Conservation (phyloP, 64 coral and sea anemone genomes). For the Cladopsammia gracilis region DNA sequence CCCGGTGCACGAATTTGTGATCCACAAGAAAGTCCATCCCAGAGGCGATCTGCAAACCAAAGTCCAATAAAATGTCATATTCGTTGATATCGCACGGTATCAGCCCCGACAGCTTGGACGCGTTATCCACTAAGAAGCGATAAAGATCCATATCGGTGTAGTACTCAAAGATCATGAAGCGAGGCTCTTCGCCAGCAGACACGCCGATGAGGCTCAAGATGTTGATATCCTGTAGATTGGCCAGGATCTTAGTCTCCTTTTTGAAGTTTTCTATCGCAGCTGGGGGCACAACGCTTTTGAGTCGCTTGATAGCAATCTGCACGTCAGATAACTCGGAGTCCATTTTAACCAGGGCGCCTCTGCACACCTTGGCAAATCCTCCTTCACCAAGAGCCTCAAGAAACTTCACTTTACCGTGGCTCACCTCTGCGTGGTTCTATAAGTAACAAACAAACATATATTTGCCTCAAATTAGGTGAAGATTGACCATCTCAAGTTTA, state of each 20-base stretch:
- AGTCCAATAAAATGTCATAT: slow-evolving; percentile 80
- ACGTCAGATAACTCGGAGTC: slow-evolving; percentile 79
- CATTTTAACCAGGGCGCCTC: slow-evolving; percentile 74
- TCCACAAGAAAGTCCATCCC: slow-evolving; percentile 94
- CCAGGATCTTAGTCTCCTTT: slow-evolving; percentile 73
- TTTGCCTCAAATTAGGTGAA: not conserved
- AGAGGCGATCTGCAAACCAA: slow-evolving; percentile 90
- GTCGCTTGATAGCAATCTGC: slow-evolving; percentile 83
- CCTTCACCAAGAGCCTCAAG: slow-evolving; percentile 88
- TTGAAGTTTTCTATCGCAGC: slow-evolving; percentile 84
- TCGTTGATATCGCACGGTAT: slow-evolving; percentile 39
- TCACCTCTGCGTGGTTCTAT: slow-evolving; percentile 71
- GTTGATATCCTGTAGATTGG: slow-evolving; percentile 90
- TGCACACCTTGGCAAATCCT: slow-evolving; percentile 81
- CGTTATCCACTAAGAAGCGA: slow-evolving; percentile 56
- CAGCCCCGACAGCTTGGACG: slow-evolving; percentile 39
- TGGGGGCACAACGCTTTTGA: slow-evolving; percentile 74
- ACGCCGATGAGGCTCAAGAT: slow-evolving; percentile 89
- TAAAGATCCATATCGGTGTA: slow-evolving; percentile 83
- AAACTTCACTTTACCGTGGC: slow-evolving; percentile 88
- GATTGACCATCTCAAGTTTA: not conserved
- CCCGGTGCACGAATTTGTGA: slow-evolving; percentile 90
- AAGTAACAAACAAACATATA: not conserved
- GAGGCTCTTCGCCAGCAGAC: slow-evolving; percentile 74
- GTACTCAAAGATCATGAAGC: slow-evolving; percentile 96